Evolutionary conservation across 1,140 invertebrate genomes (phyloP), one percentile per base, ranked within the genome.

Genomic region (Ceratina japonica): DNA sequence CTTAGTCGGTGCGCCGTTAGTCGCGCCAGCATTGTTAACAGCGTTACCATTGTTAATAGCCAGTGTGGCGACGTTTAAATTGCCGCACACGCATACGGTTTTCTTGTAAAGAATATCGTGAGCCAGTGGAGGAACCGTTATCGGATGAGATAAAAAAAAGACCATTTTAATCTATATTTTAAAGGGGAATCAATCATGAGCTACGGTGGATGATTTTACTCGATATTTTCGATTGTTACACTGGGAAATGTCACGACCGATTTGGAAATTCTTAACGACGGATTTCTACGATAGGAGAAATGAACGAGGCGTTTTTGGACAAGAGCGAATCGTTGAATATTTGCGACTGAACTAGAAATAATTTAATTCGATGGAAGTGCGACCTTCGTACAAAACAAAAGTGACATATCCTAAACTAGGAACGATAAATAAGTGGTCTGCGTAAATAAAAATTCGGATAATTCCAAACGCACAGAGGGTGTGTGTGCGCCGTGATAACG

Each of bases 41-140:
- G 89, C 89, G n/a, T 81, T 85, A 52, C 83, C 81, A 37, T 72
- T 91, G 64, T 65, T 91, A 22, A 86, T 90, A 61, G 89, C 87
- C 10, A 91, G 90, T 79, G 80, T 89, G n/a, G 84, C 87, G 51
- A 90, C 89, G n/a, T 85, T 91, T 31, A 88, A 91, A 84, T 87
- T 91, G 83, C 89, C 90, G 74, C 89, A 91, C 69, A 91, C 90
- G 78, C 89, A 90, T 81, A 87, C 87, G 59, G 90, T 91, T 75
- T 91, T 90, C 79, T 87, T 91, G 78, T 91, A 89, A 91, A 69
- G 10, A 56, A 75, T 73, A 58, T 54, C 27, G 64, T 66, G 12
- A 63, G n/a, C 59, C 65, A 65, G 70, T 65, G 71, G 13, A 0
- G 22, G 51, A 63, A n/a, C 2, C n/a, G 54, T 7, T n/a, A 37